These are phyloP conservation scores for Helicoverpa zea DNA, from an alignment of 1,140 invertebrate species.

Conservation along the genomic window DNA sequence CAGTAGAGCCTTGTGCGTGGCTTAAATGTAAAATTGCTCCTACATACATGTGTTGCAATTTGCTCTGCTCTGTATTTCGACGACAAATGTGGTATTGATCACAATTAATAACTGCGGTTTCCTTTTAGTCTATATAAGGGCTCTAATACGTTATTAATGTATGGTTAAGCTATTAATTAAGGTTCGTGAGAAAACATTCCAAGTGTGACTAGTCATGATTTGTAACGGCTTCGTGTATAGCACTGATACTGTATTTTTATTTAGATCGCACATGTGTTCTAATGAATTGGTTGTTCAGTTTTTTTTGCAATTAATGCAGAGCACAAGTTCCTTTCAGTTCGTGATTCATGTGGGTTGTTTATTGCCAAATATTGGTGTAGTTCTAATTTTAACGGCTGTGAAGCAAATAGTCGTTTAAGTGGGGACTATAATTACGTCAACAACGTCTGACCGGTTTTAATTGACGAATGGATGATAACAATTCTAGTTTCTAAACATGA, in stretches of 20 bases:
- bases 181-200: slow-evolving; percentile 21
- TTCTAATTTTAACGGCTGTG: slow-evolving; percentile 33
- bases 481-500: slow-evolving; percentile 29
- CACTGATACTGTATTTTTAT: slow-evolving; percentile 11
- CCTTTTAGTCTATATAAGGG: slow-evolving; percentile 7
- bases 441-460: slow-evolving; percentile 32
- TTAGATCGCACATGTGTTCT: slow-evolving; percentile 11
- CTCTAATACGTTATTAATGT: not conserved
- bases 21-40: slow-evolving; percentile 43
- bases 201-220: slow-evolving; percentile 6
- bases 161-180: slow-evolving; percentile 17
- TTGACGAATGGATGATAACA: slow-evolving; percentile 30
- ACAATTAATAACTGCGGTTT: slow-evolving; percentile 38
- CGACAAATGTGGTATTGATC: slow-evolving; percentile 39
- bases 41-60: slow-evolving; percentile 44
- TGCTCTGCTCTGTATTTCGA: slow-evolving; percentile 41
- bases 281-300: slow-evolving; percentile 17
- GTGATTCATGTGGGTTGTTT: slow-evolving; percentile 24
- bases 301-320: slow-evolving; percentile 3
- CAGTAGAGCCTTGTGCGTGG: slow-evolving; percentile 50
- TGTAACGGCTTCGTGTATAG: slow-evolving; percentile 5
- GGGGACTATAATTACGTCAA: slow-evolving; percentile 30
- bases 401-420: slow-evolving; percentile 2
- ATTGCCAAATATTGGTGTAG: slow-evolving; percentile 12
- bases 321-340: not conserved